Evolutionary conservation across 2,797 vertebrate genomes (phyloP).

Genomic region (Enoplosus armatus): DNA sequence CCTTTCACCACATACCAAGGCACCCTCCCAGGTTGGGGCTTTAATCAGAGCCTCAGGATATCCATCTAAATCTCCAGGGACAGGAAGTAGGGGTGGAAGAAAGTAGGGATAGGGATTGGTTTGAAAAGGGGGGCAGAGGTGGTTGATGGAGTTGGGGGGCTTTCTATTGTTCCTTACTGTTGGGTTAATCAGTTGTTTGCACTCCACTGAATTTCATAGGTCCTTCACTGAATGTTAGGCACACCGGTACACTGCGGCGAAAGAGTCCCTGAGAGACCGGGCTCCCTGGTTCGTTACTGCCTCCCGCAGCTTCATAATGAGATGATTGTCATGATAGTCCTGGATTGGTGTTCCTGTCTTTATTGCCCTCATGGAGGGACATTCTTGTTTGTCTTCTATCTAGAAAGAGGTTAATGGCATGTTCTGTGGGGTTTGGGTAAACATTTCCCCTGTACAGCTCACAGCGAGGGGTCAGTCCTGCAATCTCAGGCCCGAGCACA

Average conservation of each 20-base stretch:
- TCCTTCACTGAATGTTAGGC: slow-evolving; percentile 65
- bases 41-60: slow-evolving; percentile 74
- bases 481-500: slow-evolving; percentile 76
- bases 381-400: slow-evolving; percentile 80
- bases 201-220: slow-evolving; percentile 63
- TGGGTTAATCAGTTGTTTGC: slow-evolving; percentile 76
- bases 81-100: slow-evolving; percentile 26
- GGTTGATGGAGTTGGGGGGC: slow-evolving; percentile 39
- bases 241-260: slow-evolving; percentile 55
- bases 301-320: slow-evolving; percentile 76
- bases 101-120: slow-evolving; percentile 27
- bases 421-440: slow-evolving; percentile 79
- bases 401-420: slow-evolving; percentile 81
- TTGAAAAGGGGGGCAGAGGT: slow-evolving; percentile 24
- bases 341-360: slow-evolving; percentile 72
- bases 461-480: slow-evolving; percentile 79
- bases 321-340: slow-evolving; percentile 79
- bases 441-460: slow-evolving; percentile 79
- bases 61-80: slow-evolving; percentile 60
- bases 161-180: slow-evolving; percentile 53
- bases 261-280: slow-evolving; percentile 61
- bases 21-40: slow-evolving; percentile 53
- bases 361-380: slow-evolving; percentile 71
- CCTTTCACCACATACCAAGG: slow-evolving; percentile 52
- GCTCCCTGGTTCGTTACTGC: slow-evolving; percentile 59